Conservation (phyloP, 2,113 vertebrate species). For the Pelecanoides urinatrix region DNA sequence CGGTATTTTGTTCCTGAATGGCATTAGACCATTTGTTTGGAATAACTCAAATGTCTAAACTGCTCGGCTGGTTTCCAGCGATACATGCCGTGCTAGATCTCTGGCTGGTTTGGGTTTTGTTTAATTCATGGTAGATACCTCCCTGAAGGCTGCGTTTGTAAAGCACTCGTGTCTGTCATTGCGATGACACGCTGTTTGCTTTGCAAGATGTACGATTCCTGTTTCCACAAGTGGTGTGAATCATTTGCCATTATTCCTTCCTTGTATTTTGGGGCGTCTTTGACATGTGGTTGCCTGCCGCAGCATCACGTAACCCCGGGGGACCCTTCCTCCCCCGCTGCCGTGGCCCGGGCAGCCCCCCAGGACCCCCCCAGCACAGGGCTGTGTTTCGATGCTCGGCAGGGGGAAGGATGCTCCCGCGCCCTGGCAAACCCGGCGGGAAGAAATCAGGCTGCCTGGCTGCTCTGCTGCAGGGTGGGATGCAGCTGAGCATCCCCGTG, state of each 20-base stretch:
- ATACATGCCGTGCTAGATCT: fast-evolving
- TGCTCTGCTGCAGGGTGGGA: background rate
- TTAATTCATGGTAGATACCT: background rate
- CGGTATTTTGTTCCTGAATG: background rate
- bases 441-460: background rate
- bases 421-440: background rate
- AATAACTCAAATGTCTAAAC: background rate
- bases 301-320: background rate
- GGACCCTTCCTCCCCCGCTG: background rate
- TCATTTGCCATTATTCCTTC: fast-evolving
- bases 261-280: background rate
- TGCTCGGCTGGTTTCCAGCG: background rate
- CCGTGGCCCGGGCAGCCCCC: too few relatives aligned
- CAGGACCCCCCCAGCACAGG: background rate
- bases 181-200: fast-evolving
- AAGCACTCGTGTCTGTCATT: fast-evolving
- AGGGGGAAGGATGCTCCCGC: background rate
- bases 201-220: background rate
- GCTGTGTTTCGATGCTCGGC: background rate
- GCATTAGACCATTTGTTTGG: background rate
- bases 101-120: background rate
- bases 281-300: too few relatives aligned
- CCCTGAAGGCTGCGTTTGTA: background rate
- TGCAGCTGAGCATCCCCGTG: background rate
- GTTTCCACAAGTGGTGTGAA: fast-evolving